Evolutionary conservation across 2,888 invertebrate species (phyloP).

Genomic region (Drosophila multiciliata): DNA sequence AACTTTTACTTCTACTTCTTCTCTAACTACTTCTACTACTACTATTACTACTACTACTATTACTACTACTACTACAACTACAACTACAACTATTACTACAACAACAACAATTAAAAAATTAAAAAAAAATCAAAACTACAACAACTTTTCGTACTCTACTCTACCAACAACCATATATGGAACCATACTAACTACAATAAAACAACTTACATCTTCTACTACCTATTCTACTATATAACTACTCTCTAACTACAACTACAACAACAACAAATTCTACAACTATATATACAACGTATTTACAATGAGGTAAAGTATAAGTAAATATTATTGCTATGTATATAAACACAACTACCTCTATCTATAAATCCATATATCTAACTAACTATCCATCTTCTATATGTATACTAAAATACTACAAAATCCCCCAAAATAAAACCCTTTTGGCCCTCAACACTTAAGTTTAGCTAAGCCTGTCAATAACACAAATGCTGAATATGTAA

Average conservation of each 20-base stretch:
- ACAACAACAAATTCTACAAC: constrained; percentile 67
- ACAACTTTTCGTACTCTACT: constrained; percentile 58
- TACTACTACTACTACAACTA: constrained; percentile 56
- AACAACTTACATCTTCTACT: constrained; percentile 83
- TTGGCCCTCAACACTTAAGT: constrained; percentile 31
- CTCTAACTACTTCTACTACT: constrained; percentile 70
- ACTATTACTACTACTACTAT: constrained; percentile 44
- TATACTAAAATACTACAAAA: background rate
- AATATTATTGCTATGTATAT: constrained; percentile 58
- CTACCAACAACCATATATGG: constrained; percentile 71
- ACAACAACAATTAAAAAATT: constrained; percentile 39
- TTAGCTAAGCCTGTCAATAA: constrained; percentile 49
- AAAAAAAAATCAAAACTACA: constrained; percentile 35
- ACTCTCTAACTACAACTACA: constrained; percentile 77
- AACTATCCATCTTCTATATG: constrained; percentile 3
- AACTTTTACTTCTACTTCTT: constrained; percentile 69
- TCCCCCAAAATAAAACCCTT: constrained; percentile 21
- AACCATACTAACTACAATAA: constrained; percentile 77
- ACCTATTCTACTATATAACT: constrained; percentile 74
- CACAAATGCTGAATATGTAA: constrained; percentile 44
- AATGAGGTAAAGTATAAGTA: constrained; percentile 84
- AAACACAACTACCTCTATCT: constrained; percentile 37
- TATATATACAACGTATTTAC: constrained; percentile 81
- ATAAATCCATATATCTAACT: constrained; percentile 7
- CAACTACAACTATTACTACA: constrained; percentile 50